phyloP scores from a whole-genome alignment of 2,888 invertebrate species.

The Ichneumoninae sp. region DNA sequence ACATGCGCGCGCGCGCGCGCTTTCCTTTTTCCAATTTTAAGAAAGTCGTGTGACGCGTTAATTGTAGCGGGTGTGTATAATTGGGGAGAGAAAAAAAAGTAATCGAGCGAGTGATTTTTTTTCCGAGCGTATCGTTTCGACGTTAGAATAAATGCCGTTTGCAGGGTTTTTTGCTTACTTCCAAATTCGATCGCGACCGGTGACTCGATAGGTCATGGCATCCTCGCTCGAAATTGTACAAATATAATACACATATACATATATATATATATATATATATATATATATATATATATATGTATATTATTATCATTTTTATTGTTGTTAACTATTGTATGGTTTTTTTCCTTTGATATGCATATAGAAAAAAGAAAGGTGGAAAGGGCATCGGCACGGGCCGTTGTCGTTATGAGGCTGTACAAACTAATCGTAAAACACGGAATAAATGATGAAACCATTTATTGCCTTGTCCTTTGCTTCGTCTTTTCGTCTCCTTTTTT shows the following conservation, averaged over 20 bases:
- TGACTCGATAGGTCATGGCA: conserved; percentile 29
- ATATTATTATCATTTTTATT: conserved; percentile 48
- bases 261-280: conserved; percentile 7
- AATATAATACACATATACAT: conserved; percentile 28
- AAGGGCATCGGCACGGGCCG: conserved; percentile 49
- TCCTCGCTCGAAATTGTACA: conserved; percentile 62
- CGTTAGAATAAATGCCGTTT: conserved; percentile 1
- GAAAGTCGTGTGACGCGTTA: neutral
- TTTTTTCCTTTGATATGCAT: conserved; percentile 56
- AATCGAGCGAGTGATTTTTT: conserved; percentile 25
- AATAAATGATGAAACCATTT: conserved; percentile 60
- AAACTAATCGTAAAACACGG: conserved; percentile 63
- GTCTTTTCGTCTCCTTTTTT: conserved; percentile 54
- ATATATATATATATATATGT: neutral
- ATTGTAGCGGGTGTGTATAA: neutral
- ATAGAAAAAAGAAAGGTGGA: conserved; percentile 41
- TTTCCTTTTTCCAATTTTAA: neutral
- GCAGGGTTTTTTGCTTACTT: conserved; percentile 23
- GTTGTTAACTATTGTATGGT: conserved; percentile 62
- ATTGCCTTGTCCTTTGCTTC: conserved; percentile 7
- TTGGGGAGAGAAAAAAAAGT: neutral
- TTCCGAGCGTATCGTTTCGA: neutral
- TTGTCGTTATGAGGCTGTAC: conserved; percentile 63
- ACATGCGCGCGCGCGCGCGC: neutral
- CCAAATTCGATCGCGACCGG: conserved; percentile 39